Evolutionary conservation across 2,113 vertebrate species (phyloP), one percentile per base, ranked within the genome.

Genomic region (Chamaetylas fuelleborni): DNA sequence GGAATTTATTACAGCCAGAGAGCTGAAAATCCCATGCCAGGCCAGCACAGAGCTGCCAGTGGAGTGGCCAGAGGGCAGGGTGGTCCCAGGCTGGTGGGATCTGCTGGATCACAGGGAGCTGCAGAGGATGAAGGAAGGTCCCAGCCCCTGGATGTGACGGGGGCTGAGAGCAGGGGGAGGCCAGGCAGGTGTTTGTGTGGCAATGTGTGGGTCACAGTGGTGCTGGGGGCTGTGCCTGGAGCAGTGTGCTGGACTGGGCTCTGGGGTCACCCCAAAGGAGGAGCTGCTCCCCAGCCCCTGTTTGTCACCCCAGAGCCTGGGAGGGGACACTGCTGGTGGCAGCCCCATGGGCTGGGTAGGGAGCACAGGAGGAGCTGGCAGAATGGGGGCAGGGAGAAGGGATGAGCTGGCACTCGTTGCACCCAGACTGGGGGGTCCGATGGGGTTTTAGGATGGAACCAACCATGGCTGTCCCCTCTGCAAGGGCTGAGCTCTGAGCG

Each of bases 201-300:
- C 51, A 20, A 6, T 8, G 38, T 4, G 1, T 23, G 38, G 45
- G 69, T 36, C 48, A 8, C 17, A 0, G 0, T 7, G 34, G n/a
- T 12, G 60, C 60, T 40, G 62, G 56, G 31, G 48, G 60, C 61
- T 8, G 6, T 31, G 45, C 13, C 5, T 4, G 34, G 42, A 54
- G 29, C 36, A 23, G 1, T 45, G 0, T 5, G 45, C 33, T 23
- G 56, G 45, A 1, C 7, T 25, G 34, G 34, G 31, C 36, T 29
- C 89, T 13, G 12, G 56, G 38, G 12, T 43, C 56, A 33, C 11
- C 50, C 28, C 5, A 61, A 54, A 45, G 33, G 13, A 33, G 2
- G 3, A 78, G 23, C 6, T 1, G 2, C 70, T 74, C 4, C 2
- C 19, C 7, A 10, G 56, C n/a, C 33, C 3, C 0, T 42, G 16